Conservation (phyloP, 2,113 vertebrate species). For the Hydrochoerus hydrochaeris region DNA sequence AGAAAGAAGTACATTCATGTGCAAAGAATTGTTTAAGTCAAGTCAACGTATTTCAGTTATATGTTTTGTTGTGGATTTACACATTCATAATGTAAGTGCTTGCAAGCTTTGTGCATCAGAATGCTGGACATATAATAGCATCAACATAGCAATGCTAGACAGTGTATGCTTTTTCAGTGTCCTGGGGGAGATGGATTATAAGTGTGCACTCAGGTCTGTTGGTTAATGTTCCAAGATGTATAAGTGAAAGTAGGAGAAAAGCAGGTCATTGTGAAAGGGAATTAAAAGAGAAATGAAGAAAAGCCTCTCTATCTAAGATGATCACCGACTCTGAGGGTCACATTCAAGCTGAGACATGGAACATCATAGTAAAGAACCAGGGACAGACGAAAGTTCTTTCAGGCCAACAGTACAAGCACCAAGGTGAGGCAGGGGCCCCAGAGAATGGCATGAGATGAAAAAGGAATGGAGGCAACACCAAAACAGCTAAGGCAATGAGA, state of each 20-base stretch:
- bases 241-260: background rate
- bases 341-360: background rate
- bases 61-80: background rate
- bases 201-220: background rate
- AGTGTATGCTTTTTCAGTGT: background rate
- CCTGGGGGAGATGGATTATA: background rate
- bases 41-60: background rate
- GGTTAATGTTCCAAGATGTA: background rate
- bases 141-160: background rate
- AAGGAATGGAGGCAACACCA: background rate
- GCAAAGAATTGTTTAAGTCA: background rate
- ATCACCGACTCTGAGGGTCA: background rate
- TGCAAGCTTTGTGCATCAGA: background rate
- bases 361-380: background rate
- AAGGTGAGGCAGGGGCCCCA: background rate
- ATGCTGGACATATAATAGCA: background rate
- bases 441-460: background rate
- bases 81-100: background rate
- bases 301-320: background rate
- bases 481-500: background rate
- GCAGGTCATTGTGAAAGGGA: background rate
- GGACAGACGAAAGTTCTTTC: background rate
- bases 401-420: background rate
- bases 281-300: background rate
- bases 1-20: background rate